Conservation (phyloP, 2,797 vertebrate species). For the Huso huso region DNA sequence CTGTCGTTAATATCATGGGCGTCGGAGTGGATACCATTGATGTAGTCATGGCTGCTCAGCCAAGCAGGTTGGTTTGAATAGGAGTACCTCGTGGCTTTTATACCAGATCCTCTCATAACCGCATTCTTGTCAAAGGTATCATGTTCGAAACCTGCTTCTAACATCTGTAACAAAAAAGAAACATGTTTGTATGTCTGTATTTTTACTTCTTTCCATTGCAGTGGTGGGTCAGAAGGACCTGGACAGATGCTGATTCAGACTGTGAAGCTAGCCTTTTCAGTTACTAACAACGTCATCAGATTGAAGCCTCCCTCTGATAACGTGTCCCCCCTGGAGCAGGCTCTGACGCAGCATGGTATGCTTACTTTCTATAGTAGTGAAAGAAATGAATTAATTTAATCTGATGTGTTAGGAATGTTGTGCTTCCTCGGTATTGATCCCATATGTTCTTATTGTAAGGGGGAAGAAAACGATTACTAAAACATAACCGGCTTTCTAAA, state of each 20-base stretch:
- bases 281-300: slow-evolving; percentile 92
- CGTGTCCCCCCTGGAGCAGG: slow-evolving; percentile 86
- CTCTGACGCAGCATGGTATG: slow-evolving; percentile 85
- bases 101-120: too few relatives aligned
- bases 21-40: slow-evolving; percentile 95
- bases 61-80: slow-evolving; percentile 66
- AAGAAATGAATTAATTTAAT: not conserved
- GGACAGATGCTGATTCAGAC: slow-evolving; percentile 94
- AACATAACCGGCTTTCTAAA: too few relatives aligned
- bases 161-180: too few relatives aligned
- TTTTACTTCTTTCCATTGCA: slow-evolving; percentile 29
- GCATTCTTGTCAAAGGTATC: too few relatives aligned
- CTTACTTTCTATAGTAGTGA: slow-evolving; percentile 5
- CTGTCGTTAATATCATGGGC: slow-evolving; percentile 92
- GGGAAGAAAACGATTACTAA: too few relatives aligned
- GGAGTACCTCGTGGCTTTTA: too few relatives aligned
- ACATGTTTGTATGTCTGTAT: not conserved
- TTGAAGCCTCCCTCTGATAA: slow-evolving; percentile 80
- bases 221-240: slow-evolving; percentile 80
- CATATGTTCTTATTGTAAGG: too few relatives aligned
- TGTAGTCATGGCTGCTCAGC: slow-evolving; percentile 82
- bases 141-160: too few relatives aligned
- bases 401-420: not conserved
- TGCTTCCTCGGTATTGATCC: too few relatives aligned
- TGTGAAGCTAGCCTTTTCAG: slow-evolving; percentile 88